Conservation (phyloP, 2,113 vertebrate species). For the Solenodon paradoxus region DNA sequence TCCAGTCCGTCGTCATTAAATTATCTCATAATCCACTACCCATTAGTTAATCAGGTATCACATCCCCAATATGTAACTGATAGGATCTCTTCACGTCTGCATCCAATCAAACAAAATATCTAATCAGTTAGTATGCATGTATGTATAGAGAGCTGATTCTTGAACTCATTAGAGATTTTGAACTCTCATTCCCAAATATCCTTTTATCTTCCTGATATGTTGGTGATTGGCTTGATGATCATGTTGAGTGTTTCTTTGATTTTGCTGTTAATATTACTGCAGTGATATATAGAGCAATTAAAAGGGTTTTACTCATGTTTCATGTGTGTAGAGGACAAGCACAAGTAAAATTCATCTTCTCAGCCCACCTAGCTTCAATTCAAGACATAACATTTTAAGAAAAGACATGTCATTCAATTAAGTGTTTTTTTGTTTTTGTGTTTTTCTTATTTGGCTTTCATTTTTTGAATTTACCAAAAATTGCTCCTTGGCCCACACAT, state of each 20-base stretch:
- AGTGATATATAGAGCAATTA: background rate
- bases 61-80: background rate
- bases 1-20: background rate
- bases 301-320: background rate
- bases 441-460: too few relatives aligned
- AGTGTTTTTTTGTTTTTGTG: background rate
- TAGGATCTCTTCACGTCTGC: background rate
- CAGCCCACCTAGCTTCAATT: background rate
- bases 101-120: background rate
- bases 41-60: background rate
- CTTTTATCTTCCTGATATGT: background rate
- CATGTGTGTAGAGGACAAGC: background rate
- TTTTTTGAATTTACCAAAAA: slow-evolving; percentile 47
- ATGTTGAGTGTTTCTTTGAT: background rate
- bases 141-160: background rate
- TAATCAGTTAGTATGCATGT: background rate
- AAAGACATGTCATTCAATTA: background rate
- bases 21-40: background rate
- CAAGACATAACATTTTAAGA: background rate
- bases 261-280: background rate
- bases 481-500: background rate
- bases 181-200: background rate
- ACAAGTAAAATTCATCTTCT: background rate
- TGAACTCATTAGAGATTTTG: background rate
- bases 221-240: background rate